Base-by-base conservation (phyloP, 2,113 vertebrate species). In the Tor tambroides region DNA sequence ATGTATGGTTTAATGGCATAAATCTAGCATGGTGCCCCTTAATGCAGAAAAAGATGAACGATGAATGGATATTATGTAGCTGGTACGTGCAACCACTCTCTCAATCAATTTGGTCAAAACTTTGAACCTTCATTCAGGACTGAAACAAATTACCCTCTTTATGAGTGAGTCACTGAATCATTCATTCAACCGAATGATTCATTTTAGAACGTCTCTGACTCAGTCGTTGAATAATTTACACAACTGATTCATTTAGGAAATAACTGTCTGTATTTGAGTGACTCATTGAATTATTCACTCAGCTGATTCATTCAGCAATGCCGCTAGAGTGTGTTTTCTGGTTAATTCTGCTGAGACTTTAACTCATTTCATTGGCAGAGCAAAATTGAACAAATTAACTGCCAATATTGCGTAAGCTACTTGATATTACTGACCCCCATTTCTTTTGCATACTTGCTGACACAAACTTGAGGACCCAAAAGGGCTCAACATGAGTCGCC, bases 1-100 rank as follows among this genome's bases (percentile, higher is more conserved):
- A 87, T 89, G 88, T 41, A 43, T 89, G 91, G 91, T 91, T 91
- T 90, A 92, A 90, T 88, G 80, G 88, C 49, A 71, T 46, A 83
- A 86, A 90, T 90, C 86, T 63, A 54, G 61, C 85, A 85, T 59
- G 21, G 76, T 65, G 87, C 32, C 87, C 80, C 87, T 89, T 89
- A 91, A 90, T 91, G 91, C 90, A 85, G 88, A 79, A 91, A 87
- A 89, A 93, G 89, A 93, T 91, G 92, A 90, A 88, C 88, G 90
- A 92, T 92, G 88, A 91, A 93, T 89, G 90, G 84, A 90, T 91
- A 88, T 93, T 91, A 90, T 91, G 86, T 87, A 28, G 77, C 69
- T 88, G 79, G 90, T 90, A 87, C 69, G 88, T 86, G 83, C 49
- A 41, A 9, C 32, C 30, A 21, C 23, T 90, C 89, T 83, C 71